Base-by-base conservation (phyloP, 2,888 invertebrate genomes). In the Schizaphis graminum region DNA sequence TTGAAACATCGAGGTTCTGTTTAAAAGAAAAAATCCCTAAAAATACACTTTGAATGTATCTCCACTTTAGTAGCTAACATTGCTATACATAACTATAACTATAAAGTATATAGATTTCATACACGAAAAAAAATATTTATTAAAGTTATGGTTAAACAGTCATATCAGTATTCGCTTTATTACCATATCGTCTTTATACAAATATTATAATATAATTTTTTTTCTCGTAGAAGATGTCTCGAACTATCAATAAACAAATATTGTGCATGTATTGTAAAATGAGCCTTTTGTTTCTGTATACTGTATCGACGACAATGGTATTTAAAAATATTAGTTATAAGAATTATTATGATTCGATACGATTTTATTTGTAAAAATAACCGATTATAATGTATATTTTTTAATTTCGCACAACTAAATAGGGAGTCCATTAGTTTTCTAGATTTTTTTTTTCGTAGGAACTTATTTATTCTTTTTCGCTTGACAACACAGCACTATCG, bases 401-500 rank as follows among this genome's bases (percentile, higher is more conserved):
- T 89, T 53, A 77, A 86, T 91, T 91, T 91, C 21, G 21, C n/a
- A 44, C 24, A 56, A 57, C 13, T 21, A 57, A 86, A 91, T 86
- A n/a, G 47, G n/a, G 28, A 91, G n/a, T 26, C 35, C 28, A 67
- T 44, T 35, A 26, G 26, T 87, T 91, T 57, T 44, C 7, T 28
- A n/a, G 11, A 53, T 41, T 10, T 84, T 47, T 26, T 26, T 53
- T 86, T 57, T 84, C 21, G 56, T 77, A 84, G 3, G 44, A 91
- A 87, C 28, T 26, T 85, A 92, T 67, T 87, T 88, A 88, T 67
- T 92, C 21, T 67, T 67, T 4, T 67, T 88, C 41, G 28, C 88
- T n/a, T 92, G 61, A 92, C 61, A 47, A 91, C 57, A 53, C 26
- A 53, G 28, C 41, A 13, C 35, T 89, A 92, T 92, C 88, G 77